A percentile compares a stretch with the other conserved stretches of the same genome.
These are phyloP conservation scores for Ligdia adustata DNA, from an alignment of 2,888 invertebrate species.

Conservation along the genomic window DNA sequence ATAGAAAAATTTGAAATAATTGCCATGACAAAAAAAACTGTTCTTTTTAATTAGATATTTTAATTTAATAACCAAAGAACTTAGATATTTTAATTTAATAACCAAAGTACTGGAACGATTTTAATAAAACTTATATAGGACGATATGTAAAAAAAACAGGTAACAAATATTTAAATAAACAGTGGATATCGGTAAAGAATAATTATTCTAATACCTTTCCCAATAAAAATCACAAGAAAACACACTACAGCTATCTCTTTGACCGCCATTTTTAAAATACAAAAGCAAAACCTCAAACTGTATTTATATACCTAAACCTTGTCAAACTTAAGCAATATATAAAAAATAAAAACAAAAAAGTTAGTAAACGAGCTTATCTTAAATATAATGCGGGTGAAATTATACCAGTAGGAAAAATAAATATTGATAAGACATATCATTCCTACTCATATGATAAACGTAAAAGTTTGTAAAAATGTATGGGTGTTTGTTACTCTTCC, in stretches of 20 bases:
- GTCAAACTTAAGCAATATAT: neutral
- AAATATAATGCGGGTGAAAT: slow-evolving; percentile 9
- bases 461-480: neutral
- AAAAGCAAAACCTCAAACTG: neutral
- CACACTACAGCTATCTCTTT: neutral
- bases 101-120: too few species aligned
- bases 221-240: neutral
- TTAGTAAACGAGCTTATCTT: too few species aligned
- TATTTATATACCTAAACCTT: neutral
- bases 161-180: too few species aligned
- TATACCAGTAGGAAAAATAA: neutral
- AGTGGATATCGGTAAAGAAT: too few species aligned
- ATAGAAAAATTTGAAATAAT: too few species aligned
- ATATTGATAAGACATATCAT: neutral
- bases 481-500: neutral
- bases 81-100: too few species aligned
- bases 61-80: neutral
- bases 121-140: too few species aligned
- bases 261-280: neutral
- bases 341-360: neutral
- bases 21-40: too few species aligned
- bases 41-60: neutral
- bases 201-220: neutral
- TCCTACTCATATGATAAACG: neutral
- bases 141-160: too few species aligned